Conservation (phyloP, 2,888 invertebrate genomes). For the Andrena trimmerana region DNA sequence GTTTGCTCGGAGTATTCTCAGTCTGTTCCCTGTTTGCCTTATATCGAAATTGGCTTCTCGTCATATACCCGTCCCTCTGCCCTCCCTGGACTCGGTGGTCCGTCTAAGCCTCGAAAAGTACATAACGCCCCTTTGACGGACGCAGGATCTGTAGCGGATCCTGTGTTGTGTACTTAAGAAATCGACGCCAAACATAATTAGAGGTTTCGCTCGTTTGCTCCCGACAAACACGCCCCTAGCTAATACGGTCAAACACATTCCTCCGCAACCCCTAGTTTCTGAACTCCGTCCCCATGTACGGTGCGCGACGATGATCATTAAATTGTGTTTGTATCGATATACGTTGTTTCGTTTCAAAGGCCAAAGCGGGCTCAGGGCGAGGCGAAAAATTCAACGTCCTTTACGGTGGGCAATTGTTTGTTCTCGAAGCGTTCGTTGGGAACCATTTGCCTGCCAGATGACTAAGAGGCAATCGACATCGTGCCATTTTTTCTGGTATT, state of each 20-base stretch:
- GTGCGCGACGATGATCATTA: conserved; percentile 35
- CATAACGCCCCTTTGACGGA: conserved; percentile 73
- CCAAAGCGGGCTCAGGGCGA: no score
- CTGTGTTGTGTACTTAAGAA: conserved; percentile 79
- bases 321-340: conserved; percentile 27
- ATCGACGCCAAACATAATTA: conserved; percentile 83
- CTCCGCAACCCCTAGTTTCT: conserved; percentile 45
- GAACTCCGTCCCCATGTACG: conserved; percentile 32
- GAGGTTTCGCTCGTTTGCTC: conserved; percentile 80
- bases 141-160: conserved; percentile 64
- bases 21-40: not conserved
- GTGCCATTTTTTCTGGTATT: no score
- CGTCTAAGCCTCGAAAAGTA: conserved; percentile 60
- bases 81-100: conserved; percentile 49
- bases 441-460: no score
- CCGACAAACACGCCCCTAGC: conserved; percentile 75
- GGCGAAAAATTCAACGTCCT: no score
- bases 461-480: no score
- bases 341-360: no score
- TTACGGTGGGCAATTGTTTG: no score
- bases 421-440: no score
- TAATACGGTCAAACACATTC: conserved; percentile 77
- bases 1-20: not conserved
- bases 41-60: conserved; percentile 56
- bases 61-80: conserved; percentile 36